Conservation (phyloP, 2,113 vertebrate genomes). For the Tyrannus savana region DNA sequence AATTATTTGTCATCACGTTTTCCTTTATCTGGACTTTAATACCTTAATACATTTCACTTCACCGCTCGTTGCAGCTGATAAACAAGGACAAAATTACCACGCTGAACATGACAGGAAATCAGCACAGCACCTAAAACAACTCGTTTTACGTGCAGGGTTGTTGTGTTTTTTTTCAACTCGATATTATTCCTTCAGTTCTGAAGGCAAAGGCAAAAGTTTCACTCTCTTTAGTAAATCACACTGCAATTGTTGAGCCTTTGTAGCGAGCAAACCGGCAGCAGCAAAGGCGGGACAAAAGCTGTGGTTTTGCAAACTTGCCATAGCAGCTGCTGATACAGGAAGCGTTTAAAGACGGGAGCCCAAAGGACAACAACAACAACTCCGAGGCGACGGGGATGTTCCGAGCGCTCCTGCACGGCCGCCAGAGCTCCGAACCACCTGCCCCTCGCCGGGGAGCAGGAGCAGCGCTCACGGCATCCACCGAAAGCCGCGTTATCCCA, state of each 20-base stretch:
- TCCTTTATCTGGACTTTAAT: not conserved
- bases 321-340: conserved; percentile 75
- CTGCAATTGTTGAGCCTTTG: not conserved
- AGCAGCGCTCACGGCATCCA: not conserved
- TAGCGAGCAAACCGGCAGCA: not conserved
- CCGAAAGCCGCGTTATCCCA: not conserved
- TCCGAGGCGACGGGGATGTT: not conserved
- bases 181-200: not conserved
- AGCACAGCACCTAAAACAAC: not conserved
- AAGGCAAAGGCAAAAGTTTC: not conserved
- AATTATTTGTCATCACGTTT: not conserved
- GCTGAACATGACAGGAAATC: not conserved
- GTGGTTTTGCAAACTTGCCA: conserved; percentile 66
- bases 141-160: rapidly evolving
- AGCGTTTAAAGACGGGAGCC: conserved; percentile 64
- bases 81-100: not conserved
- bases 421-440: not conserved
- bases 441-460: not conserved
- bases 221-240: not conserved
- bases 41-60: not conserved
- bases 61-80: not conserved
- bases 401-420: not conserved
- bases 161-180: not conserved
- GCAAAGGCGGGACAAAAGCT: conserved; percentile 65
- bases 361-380: conserved; percentile 62